A percentile compares a stretch with the other conserved stretches of the same genome.
These are phyloP conservation scores for Ricordea florida DNA, from an alignment of 92 coral and sea anemone species.

Conservation along the genomic window DNA sequence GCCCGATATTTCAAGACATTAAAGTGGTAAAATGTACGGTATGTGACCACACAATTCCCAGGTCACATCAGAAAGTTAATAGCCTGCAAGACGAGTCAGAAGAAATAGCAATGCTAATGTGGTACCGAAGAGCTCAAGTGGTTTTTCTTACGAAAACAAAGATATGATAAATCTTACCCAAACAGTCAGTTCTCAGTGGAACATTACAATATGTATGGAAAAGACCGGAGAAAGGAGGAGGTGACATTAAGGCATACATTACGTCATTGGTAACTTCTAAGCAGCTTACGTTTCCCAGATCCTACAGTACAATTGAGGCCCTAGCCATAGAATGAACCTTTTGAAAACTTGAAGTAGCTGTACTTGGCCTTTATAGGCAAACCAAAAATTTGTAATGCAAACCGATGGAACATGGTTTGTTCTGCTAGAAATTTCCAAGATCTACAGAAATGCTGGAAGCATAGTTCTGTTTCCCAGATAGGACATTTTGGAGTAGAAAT, in stretches of 20 bases:
- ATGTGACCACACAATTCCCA: background rate
- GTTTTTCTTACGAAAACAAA: background rate
- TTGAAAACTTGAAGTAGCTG: background rate
- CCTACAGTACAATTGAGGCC: background rate
- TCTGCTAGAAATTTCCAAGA: too few species aligned
- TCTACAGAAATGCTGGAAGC: too few species aligned
- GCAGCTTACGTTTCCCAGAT: background rate
- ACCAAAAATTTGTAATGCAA: too few species aligned
- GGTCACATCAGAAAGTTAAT: background rate
- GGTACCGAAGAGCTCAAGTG: background rate
- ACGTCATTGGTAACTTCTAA: background rate
- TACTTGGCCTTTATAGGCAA: background rate
- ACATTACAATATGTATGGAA: too few species aligned
- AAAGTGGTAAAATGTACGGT: background rate
- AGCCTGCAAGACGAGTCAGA: background rate
- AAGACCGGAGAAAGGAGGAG: background rate
- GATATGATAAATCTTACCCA: background rate
- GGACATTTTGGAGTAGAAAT: too few species aligned
- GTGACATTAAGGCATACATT: background rate
- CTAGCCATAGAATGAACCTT: background rate
- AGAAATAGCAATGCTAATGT: background rate
- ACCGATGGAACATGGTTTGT: too few species aligned
- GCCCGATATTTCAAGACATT: background rate
- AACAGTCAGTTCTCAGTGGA: too few species aligned
- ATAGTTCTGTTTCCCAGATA: too few species aligned